These are phyloP conservation scores for Puffinus mauretanicus DNA, from an alignment of 2,113 vertebrate species.

Conservation along the genomic window DNA sequence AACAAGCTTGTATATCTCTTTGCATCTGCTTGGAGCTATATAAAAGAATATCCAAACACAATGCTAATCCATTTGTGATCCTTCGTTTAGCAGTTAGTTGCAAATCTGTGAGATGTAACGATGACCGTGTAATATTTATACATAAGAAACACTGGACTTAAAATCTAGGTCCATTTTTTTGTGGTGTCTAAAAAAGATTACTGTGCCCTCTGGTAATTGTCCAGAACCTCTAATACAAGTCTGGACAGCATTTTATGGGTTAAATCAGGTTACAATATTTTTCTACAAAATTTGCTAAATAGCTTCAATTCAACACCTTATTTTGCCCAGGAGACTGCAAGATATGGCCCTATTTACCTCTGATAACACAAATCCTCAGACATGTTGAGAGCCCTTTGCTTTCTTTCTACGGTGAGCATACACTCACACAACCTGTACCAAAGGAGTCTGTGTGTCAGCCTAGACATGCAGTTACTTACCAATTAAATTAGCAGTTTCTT, in stretches of 20 bases:
- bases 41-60: neutral
- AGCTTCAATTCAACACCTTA: neutral
- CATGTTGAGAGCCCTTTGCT: neutral
- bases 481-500: neutral
- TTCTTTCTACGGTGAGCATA: neutral
- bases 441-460: neutral
- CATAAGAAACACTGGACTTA: neutral
- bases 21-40: neutral
- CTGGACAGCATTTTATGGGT: neutral
- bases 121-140: neutral
- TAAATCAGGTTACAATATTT: neutral
- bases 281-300: neutral
- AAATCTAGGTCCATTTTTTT: neutral
- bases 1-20: neutral
- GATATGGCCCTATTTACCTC: neutral
- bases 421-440: neutral
- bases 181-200: neutral
- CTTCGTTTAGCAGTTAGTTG: neutral
- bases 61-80: neutral
- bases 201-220: neutral
- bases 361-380: neutral
- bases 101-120: neutral
- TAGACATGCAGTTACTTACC: neutral
- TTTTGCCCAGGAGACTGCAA: neutral
- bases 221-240: neutral